A percentile compares a stretch with the other conserved stretches of the same genome.
Conservation (phyloP, 2,797 vertebrate species). For the Cygnus olor region DNA sequence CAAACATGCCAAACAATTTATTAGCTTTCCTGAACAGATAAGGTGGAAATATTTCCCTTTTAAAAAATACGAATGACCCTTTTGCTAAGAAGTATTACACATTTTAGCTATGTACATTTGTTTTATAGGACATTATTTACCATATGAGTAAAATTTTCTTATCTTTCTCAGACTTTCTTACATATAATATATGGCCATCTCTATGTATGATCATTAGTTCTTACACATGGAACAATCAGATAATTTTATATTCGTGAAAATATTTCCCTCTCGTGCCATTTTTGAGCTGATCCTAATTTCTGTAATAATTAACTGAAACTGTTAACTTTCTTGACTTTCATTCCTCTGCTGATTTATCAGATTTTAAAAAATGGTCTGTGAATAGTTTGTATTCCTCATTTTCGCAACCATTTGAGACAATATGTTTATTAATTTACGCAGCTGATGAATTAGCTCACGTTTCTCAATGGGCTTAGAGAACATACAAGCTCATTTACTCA, state of each 20-base stretch:
- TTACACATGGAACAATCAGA: neutral
- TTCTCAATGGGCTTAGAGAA: neutral
- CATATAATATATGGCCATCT: neutral
- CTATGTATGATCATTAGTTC: neutral
- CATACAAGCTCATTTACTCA: neutral
- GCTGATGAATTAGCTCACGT: neutral
- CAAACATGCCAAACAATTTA: neutral
- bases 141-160: neutral
- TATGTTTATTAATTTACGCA: neutral
- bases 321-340: neutral
- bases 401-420: neutral
- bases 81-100: neutral
- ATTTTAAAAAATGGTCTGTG: neutral
- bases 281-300: neutral
- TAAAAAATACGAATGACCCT: neutral
- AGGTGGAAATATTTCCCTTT: neutral
- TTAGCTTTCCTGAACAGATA: neutral
- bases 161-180: neutral
- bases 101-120: neutral
- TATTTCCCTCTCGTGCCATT: neutral
- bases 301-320: neutral
- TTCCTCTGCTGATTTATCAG: neutral
- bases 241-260: neutral
- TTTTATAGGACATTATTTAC: neutral
- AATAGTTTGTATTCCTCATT: neutral